A percentile compares a stretch with the other conserved stretches of the same genome.
phyloP scores from a whole-genome alignment of 2,113 vertebrate genomes.

The Petromus typicus region DNA sequence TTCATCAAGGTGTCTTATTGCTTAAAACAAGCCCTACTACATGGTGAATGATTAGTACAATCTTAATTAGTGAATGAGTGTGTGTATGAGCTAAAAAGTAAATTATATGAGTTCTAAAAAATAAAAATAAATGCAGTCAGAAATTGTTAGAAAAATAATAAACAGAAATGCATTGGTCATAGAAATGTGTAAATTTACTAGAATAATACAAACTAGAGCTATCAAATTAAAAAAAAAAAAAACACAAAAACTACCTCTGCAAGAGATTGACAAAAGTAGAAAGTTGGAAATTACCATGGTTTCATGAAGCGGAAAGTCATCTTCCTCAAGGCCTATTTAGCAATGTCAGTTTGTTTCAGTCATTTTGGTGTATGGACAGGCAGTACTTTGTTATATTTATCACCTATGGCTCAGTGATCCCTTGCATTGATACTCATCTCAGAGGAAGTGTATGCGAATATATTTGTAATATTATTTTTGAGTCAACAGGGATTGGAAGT shows the following conservation, averaged over 20 bases:
- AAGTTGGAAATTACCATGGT: not conserved
- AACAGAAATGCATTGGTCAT: not conserved
- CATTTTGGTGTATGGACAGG: not conserved
- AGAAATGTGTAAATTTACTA: not conserved
- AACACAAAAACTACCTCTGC: not conserved
- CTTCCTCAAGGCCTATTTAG: not conserved
- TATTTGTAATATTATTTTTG: not conserved
- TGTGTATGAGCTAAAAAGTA: not conserved
- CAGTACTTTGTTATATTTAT: conserved; percentile 5
- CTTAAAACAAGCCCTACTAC: not conserved
- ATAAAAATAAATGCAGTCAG: not conserved
- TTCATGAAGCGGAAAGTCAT: not conserved
- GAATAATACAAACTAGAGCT: not conserved
- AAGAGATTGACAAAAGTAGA: not conserved
- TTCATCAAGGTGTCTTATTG: not conserved
- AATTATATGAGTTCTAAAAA: not conserved
- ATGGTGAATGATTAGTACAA: not conserved
- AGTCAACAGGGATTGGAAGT: not conserved
- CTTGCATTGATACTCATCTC: not conserved
- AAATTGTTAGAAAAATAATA: not conserved
- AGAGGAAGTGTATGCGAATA: not conserved
- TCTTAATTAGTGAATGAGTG: not conserved
- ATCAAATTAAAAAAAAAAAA: too few species aligned
- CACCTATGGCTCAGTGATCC: not conserved
- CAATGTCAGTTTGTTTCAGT: not conserved